Base-by-base conservation (phyloP, 2,888 invertebrate genomes). In the Corythucha ciliata region DNA sequence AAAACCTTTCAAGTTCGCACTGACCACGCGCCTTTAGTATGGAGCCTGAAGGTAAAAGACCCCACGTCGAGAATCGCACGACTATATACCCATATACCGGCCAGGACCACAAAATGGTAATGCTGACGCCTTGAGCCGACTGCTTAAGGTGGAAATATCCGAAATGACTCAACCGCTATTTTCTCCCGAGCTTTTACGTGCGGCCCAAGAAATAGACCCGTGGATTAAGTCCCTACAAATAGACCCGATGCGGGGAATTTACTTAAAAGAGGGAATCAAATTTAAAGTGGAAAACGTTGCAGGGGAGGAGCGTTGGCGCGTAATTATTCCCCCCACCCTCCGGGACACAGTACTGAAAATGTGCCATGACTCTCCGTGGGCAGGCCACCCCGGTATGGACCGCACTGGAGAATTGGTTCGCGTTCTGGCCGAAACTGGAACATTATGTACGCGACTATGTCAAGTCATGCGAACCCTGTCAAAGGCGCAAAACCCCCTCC, bases 61-160 rank as follows among this genome's bases (percentile, higher is more conserved):
- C 33, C 6, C 2, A 14, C 46, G 2, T 20, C 46, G 3, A 7
- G 46, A 8, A 41, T 46, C 32, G 22, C 34, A 46, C 24, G 46
- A 46, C 10, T 34, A 34, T 14, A 18, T 12, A 26, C 14, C 25
- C 10, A 16, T 4, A 2, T 24, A 46, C 34, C 40, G 32, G 10
- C 46, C 46, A 18, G 46, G 46, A 22, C 32, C 20, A 14, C 6
- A 10, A 12, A 16, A 22, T 8, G 24, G 33, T 3, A 18, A 46
- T 14, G 46, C 32, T 8, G 46, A 45, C 32, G 45, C 18, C 6
- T 32, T 45, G 32, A 45, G 45, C 20, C 10, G 45, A n/a, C 10
- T 18, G 5, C 12, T 21, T 37, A 8, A 12, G 12, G 39, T 37
- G 20, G 16, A 37, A 3, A 3, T 20, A 3, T 7, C 7, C 8